Evolutionary conservation across 2,797 vertebrate species (phyloP).

Genomic region (Microchirus variegatus): DNA sequence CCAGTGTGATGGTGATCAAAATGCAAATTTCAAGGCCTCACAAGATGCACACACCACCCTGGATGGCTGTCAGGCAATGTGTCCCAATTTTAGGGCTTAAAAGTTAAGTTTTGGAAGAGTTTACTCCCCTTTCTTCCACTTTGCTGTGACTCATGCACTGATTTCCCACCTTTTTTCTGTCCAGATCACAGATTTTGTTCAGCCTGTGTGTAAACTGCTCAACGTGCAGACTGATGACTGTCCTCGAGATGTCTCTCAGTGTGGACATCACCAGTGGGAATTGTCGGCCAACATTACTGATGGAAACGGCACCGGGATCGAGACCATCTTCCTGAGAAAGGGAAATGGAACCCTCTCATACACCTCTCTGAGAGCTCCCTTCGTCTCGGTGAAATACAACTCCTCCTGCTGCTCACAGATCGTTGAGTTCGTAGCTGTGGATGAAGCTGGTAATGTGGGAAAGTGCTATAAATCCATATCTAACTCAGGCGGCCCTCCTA

Average conservation of each 20-base stretch:
- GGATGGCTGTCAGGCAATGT: neutral
- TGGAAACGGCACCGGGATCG: constrained; percentile 71
- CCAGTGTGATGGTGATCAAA: too few relatives aligned
- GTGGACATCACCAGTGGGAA: constrained; percentile 62
- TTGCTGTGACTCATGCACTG: neutral
- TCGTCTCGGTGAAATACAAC: constrained; percentile 56
- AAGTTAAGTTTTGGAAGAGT: too few relatives aligned
- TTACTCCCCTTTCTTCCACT: neutral
- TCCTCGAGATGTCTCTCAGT: constrained; percentile 57
- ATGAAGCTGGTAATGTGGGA: constrained; percentile 77
- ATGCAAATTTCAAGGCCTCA: too few relatives aligned
- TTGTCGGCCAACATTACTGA: constrained; percentile 73
- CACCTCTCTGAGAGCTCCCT: neutral
- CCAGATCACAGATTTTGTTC: constrained; percentile 77
- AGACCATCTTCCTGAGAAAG: constrained; percentile 44
- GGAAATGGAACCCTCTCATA: constrained; percentile 62
- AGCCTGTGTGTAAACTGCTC: constrained; percentile 64
- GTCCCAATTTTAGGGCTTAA: neutral
- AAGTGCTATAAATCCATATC: constrained; percentile 70
- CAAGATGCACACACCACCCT: too few relatives aligned
- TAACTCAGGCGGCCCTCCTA: constrained; percentile 33
- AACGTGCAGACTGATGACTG: constrained; percentile 41
- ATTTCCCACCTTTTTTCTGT: neutral
- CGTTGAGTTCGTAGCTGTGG: constrained; percentile 71
- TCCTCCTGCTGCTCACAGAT: constrained; percentile 77